These are phyloP conservation scores for Falco peregrinus DNA, from an alignment of 2,797 vertebrate genomes.

Conservation along the genomic window DNA sequence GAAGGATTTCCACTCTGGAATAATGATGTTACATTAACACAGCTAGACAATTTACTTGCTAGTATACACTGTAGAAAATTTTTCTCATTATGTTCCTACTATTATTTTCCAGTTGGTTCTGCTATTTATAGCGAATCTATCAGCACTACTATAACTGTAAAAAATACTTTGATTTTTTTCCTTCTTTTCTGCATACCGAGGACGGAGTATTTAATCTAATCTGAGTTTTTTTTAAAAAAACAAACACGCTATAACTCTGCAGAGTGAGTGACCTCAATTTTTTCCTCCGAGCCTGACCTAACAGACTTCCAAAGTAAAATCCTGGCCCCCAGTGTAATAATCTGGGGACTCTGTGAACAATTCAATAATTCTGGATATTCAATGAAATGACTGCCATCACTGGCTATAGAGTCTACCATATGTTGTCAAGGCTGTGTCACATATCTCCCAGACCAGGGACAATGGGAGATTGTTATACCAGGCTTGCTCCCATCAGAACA, in stretches of 20 bases:
- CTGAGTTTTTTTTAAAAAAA: too few relatives aligned
- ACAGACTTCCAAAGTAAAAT: not conserved
- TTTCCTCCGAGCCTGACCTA: not conserved
- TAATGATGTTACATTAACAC: not conserved
- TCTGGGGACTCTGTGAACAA: not conserved
- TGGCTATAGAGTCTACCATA: not conserved
- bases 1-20: not conserved
- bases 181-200: not conserved
- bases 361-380: not conserved
- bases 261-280: not conserved
- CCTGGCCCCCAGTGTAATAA: not conserved
- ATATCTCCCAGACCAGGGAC: not conserved
- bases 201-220: not conserved
- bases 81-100: not conserved
- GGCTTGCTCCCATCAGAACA: not conserved
- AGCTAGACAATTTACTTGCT: not conserved
- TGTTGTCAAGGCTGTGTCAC: slow-evolving; percentile 3
- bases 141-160: not conserved
- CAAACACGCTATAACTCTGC: not conserved
- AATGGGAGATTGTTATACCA: not conserved
- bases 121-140: not conserved
- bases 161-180: not conserved
- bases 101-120: not conserved
- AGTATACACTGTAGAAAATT: not conserved
- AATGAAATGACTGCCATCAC: not conserved